Percentiles rank a stretch among this genome's conserved stretches.
phyloP scores from a whole-genome alignment of 2,797 vertebrate species.

The Glossophaga mutica region DNA sequence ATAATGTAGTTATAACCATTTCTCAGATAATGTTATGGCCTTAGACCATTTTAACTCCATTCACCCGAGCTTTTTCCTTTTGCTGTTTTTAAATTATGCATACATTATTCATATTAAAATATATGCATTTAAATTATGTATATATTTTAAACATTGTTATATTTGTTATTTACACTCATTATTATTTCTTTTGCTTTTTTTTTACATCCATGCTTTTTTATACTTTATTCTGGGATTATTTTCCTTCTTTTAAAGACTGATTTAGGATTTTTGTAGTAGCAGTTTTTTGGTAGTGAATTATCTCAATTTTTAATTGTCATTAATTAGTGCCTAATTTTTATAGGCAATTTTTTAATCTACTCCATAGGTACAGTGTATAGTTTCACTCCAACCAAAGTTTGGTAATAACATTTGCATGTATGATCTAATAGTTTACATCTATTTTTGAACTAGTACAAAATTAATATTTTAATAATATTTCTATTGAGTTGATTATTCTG shows the following conservation, averaged over 20 bases:
- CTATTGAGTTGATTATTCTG: background rate
- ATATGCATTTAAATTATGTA: background rate
- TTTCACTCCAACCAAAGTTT: background rate
- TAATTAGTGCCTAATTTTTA: background rate
- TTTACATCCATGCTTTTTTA: background rate
- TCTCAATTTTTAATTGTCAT: slow-evolving; percentile 8
- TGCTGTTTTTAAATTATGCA: background rate
- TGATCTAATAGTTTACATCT: background rate
- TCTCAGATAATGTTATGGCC: background rate
- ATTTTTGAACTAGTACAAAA: background rate
- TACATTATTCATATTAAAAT: background rate
- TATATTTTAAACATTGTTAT: background rate
- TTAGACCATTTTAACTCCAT: background rate
- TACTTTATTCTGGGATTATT: background rate
- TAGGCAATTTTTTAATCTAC: background rate
- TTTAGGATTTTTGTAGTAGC: background rate
- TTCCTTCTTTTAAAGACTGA: background rate
- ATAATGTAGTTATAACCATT: background rate
- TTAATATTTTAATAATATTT: background rate
- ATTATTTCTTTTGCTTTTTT: background rate
- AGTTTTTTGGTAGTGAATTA: background rate
- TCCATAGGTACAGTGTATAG: background rate
- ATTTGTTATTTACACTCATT: background rate
- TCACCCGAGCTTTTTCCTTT: background rate
- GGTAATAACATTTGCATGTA: background rate